Evolutionary conservation across 35 echinoderm and acorn worm species (phyloP).

Genomic region (Strongylocentrotus purpuratus): DNA sequence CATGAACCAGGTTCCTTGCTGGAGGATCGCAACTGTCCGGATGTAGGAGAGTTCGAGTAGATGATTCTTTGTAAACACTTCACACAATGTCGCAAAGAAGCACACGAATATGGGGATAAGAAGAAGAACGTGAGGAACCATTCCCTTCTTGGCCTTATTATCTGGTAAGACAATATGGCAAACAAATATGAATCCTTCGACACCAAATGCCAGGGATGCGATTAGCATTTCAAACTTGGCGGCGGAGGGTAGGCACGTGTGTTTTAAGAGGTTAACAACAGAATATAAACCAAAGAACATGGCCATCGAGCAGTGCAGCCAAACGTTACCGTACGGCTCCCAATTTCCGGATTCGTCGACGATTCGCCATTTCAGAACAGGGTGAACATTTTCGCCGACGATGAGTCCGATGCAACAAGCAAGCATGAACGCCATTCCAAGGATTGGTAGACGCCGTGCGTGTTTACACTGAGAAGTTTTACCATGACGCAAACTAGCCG

Average conservation of each 20-base stretch:
- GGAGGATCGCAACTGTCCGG: not conserved
- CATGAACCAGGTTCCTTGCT: not conserved
- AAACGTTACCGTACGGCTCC: not conserved
- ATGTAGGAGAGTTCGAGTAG: not conserved
- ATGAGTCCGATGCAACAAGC: not conserved
- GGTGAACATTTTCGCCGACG: not conserved
- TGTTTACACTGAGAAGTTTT: not conserved
- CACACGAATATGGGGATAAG: not conserved
- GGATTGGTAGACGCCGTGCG: not conserved
- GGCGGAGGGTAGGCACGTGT: not conserved
- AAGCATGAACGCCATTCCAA: not conserved
- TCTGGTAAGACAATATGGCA: not conserved
- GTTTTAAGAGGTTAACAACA: not conserved
- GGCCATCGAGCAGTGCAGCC: not conserved
- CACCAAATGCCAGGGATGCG: not conserved
- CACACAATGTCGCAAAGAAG: not conserved
- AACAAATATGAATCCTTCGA: not conserved
- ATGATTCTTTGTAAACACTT: not conserved
- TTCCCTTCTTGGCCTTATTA: not conserved
- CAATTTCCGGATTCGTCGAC: not conserved
- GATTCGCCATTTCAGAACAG: not conserved
- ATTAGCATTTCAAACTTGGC: not conserved
- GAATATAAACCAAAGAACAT: not conserved
- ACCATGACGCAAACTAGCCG: not conserved
- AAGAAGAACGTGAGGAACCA: not conserved